Conservation (phyloP, 1,140 invertebrate species). For the Danaus melanippus region DNA sequence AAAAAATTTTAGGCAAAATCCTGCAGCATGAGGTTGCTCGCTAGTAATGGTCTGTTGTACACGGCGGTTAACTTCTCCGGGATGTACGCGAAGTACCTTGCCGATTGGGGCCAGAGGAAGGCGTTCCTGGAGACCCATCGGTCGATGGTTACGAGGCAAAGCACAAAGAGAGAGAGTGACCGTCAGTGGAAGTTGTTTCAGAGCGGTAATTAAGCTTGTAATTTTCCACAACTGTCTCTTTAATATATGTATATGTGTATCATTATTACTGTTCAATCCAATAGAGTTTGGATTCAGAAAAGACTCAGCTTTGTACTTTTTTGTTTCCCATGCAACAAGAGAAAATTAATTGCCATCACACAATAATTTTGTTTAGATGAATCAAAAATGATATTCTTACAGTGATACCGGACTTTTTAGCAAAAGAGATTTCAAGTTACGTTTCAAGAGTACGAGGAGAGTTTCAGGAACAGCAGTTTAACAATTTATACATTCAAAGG, state of each 20-base stretch:
- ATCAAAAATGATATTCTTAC: slow-evolving; percentile 28
- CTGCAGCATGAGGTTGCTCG: slow-evolving; percentile 78
- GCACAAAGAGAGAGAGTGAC: slow-evolving; percentile 94
- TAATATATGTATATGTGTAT: too few relatives aligned
- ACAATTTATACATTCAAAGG: slow-evolving; percentile 97
- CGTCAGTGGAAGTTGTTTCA: slow-evolving; percentile 93
- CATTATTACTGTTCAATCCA: too few relatives aligned
- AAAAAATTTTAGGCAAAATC: slow-evolving; percentile 55
- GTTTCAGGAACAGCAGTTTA: slow-evolving; percentile 90
- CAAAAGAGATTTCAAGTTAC: slow-evolving; percentile 93
- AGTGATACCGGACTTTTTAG: slow-evolving; percentile 97
- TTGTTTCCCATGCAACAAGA: too few relatives aligned
- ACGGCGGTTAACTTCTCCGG: slow-evolving; percentile 93
- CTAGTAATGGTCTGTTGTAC: slow-evolving; percentile 87
- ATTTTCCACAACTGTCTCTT: too few relatives aligned
- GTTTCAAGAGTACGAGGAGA: slow-evolving; percentile 85
- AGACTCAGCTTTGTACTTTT: too few relatives aligned
- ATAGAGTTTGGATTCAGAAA: too few relatives aligned
- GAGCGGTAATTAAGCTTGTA: slow-evolving; percentile 75
- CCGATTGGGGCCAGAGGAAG: slow-evolving; percentile 94
- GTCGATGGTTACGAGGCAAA: slow-evolving; percentile 94
- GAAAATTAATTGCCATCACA: too few relatives aligned
- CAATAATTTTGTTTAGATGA: neutral
- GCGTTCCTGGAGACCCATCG: slow-evolving; percentile 96
- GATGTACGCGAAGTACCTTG: slow-evolving; percentile 97